Evolutionary conservation across 2,888 invertebrate species (phyloP).

Genomic region (Andrena chrysosceles): DNA sequence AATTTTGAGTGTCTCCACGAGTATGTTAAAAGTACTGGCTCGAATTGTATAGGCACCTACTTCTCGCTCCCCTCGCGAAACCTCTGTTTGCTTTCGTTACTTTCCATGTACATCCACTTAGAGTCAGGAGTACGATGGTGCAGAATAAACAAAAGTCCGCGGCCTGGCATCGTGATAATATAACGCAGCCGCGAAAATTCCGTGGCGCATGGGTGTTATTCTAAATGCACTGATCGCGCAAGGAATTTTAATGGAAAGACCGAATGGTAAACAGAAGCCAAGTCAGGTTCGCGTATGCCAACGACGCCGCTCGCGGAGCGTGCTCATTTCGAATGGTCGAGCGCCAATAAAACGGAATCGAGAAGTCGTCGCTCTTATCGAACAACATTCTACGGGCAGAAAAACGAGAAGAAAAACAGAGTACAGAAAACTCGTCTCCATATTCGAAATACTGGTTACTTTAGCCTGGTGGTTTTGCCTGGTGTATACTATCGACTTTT

Average conservation of each 20-base stretch:
- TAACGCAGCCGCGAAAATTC: slow-evolving; percentile 24
- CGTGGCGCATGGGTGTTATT: slow-evolving; percentile 29
- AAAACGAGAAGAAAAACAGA: background rate
- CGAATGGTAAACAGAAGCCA: slow-evolving; percentile 9
- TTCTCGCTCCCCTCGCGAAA: background rate
- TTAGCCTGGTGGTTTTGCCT: too few species aligned
- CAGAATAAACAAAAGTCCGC: background rate
- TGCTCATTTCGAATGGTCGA: background rate
- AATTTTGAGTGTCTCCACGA: too few species aligned
- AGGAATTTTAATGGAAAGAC: slow-evolving; percentile 55
- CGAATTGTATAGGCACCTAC: too few species aligned
- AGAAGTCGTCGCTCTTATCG: background rate
- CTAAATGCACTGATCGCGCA: slow-evolving; percentile 7
- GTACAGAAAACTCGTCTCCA: background rate
- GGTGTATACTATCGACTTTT: too few species aligned
- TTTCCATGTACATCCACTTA: background rate
- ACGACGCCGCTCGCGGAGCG: background rate
- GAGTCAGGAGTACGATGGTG: background rate
- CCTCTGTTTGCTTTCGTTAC: background rate
- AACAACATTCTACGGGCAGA: background rate
- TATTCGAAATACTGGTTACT: too few species aligned
- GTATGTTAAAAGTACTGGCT: too few species aligned
- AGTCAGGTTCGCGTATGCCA: slow-evolving; percentile 10
- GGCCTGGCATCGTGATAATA: background rate
- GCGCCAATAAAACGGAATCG: background rate